Conservation (phyloP, 2,888 invertebrate species). For the Lapara coniferarum region DNA sequence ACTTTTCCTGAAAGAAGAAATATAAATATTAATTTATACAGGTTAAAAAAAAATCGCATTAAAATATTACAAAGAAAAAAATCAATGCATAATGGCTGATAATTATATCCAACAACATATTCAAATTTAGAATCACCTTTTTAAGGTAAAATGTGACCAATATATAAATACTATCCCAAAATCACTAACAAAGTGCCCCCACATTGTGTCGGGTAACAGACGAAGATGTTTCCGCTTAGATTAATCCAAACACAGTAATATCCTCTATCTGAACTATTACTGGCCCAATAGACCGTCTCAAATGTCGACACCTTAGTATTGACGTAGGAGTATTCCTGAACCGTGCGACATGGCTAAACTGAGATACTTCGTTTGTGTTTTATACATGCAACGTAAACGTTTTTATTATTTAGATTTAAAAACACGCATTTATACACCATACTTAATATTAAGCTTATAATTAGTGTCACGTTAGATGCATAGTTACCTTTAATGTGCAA, state of each 20-base stretch:
- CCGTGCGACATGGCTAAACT: conserved; percentile 18
- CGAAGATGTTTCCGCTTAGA: conserved; percentile 61
- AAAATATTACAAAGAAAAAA: background rate
- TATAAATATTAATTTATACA: conserved; percentile 29
- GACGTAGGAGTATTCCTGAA: conserved; percentile 41
- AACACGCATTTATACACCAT: too few relatives aligned
- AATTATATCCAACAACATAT: too few relatives aligned
- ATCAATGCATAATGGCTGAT: too few relatives aligned
- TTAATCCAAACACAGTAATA: conserved; percentile 61
- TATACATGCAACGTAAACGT: too few relatives aligned
- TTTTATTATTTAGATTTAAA: too few relatives aligned
- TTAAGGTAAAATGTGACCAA: background rate
- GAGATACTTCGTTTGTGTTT: too few relatives aligned
- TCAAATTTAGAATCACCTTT: background rate
- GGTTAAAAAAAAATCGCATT: background rate
- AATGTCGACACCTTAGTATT: conserved; percentile 64
- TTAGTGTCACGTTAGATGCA: too few relatives aligned
- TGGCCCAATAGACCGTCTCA: conserved; percentile 60
- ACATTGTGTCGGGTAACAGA: conserved; percentile 3
- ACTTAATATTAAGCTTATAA: too few relatives aligned
- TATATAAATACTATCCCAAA: background rate
- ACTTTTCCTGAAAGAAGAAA: conserved; percentile 90
- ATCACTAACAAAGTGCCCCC: conserved; percentile 2
- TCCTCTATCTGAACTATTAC: conserved; percentile 54
- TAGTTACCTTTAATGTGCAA: too few relatives aligned